phyloP scores from a whole-genome alignment of 2,888 invertebrate genomes.

The Caenorhabditis drosophilae region DNA sequence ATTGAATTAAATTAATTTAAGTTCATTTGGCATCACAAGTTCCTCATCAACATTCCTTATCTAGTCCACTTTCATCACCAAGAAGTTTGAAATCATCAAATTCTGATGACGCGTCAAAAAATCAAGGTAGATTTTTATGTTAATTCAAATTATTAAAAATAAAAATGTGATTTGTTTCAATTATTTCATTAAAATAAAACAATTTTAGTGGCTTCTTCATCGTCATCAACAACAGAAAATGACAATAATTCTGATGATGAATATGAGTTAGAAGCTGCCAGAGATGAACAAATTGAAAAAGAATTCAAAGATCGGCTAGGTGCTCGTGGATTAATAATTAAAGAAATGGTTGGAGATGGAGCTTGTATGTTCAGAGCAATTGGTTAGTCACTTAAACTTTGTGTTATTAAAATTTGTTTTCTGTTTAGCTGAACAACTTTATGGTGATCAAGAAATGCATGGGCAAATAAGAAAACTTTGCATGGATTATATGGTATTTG shows the following conservation, averaged over 20 bases:
- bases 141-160: too few relatives aligned
- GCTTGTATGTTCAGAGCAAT: constrained; percentile 87
- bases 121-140: too few relatives aligned
- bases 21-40: not conserved
- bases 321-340: constrained; percentile 80
- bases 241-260: constrained; percentile 23
- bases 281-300: constrained; percentile 74
- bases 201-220: too few relatives aligned
- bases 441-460: constrained; percentile 89
- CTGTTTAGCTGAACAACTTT: constrained; percentile 81
- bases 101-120: too few relatives aligned
- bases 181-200: too few relatives aligned
- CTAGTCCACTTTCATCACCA: not conserved
- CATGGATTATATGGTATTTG: constrained; percentile 91
- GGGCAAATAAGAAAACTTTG: constrained; percentile 81
- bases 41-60: not conserved
- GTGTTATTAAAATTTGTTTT: not conserved
- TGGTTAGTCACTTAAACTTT: constrained; percentile 68
- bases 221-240: not conserved
- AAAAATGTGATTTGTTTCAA: too few relatives aligned
- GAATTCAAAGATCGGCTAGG: constrained; percentile 78
- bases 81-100: not conserved
- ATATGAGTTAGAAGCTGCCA: constrained; percentile 3
- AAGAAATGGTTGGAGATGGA: constrained; percentile 85
- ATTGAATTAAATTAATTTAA: too few relatives aligned